Conservation (phyloP, 1,140 invertebrate genomes). For the Drosophila equinoxialis region DNA sequence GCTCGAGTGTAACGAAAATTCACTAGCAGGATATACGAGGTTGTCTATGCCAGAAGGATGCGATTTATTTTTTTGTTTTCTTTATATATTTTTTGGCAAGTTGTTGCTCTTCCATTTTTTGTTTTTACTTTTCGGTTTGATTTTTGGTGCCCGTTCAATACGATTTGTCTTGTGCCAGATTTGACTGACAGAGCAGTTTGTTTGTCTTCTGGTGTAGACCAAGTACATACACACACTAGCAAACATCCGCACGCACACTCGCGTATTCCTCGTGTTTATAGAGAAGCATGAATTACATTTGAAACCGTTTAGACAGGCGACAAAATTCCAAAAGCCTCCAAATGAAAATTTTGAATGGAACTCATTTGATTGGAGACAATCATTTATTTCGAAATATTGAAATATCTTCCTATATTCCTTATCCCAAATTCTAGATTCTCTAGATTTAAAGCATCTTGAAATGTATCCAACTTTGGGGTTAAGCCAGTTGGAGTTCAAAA, state of each 20-base stretch:
- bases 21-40: conserved; percentile 18
- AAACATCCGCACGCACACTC: background rate
- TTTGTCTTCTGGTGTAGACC: conserved; percentile 53
- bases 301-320: conserved; percentile 47
- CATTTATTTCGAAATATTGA: too few relatives aligned
- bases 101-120: background rate
- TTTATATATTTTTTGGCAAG: background rate
- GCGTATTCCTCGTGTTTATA: background rate
- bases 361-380: too few relatives aligned
- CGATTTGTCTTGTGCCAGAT: conserved; percentile 80
- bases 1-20: conserved; percentile 71
- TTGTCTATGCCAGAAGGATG: conserved; percentile 36
- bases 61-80: conserved; percentile 55
- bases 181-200: conserved; percentile 78
- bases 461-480: too few relatives aligned
- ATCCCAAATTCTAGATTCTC: too few relatives aligned
- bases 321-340: conserved; percentile 7
- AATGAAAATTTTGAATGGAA: too few relatives aligned
- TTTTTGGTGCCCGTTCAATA: conserved; percentile 39
- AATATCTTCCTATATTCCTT: too few relatives aligned
- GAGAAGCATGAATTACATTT: conserved; percentile 29
- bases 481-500: too few relatives aligned
- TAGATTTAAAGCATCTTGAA: too few relatives aligned
- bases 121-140: background rate
- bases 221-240: conserved; percentile 4